Base-by-base conservation (phyloP, 1,140 invertebrate genomes). In the Drosophila setifemur region DNA sequence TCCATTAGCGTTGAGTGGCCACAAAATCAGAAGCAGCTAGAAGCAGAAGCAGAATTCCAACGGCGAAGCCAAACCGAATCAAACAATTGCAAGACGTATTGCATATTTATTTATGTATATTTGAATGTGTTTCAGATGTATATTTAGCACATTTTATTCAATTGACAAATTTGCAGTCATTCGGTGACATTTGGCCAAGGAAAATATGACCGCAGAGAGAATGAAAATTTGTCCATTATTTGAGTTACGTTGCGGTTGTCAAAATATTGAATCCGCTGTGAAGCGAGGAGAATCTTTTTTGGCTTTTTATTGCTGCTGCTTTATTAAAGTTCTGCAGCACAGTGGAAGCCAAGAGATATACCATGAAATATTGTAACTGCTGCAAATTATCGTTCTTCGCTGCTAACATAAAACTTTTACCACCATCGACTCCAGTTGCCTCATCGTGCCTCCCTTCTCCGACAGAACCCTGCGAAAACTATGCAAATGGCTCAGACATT, bases 1-100 rank as follows among this genome's bases (percentile, higher is more conserved):
- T 86, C 81, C 81, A 86, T 86, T 86, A 86, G 81, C 63, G 79
- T 67, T 73, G 50, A 83, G 81, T 86, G 58, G 67, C 67, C 64
- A 35, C 60, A 70, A 40, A 68, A 48, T 2, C 14, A 7, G 47
- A 33, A 26, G 52, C 44, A 29, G 61, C 52, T 68, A 53, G 28
- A 40, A 52, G 8, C 11, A 52, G 37, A 25, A 8, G 16, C 52
- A 18, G 23, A 73, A 35, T 53, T 48, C 31, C 14, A 54, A 35
- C 19, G 23, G 54, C 26, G n/a, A n/a, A 25, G 9, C 14, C 26
- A 26, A 44, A 37, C 23, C 26, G 26, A 60, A 55, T 61, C 63
- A 73, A 69, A 66, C 29, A 76, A 54, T 49, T 49, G 53, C 45
- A 55, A 43, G 43, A 12, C 68, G 26, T 39, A 52, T 55, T 76